Evolutionary conservation across 2,888 invertebrate species (phyloP), one percentile per base, ranked within the genome.

Genomic region (Branchipolynoe longqiensis): DNA sequence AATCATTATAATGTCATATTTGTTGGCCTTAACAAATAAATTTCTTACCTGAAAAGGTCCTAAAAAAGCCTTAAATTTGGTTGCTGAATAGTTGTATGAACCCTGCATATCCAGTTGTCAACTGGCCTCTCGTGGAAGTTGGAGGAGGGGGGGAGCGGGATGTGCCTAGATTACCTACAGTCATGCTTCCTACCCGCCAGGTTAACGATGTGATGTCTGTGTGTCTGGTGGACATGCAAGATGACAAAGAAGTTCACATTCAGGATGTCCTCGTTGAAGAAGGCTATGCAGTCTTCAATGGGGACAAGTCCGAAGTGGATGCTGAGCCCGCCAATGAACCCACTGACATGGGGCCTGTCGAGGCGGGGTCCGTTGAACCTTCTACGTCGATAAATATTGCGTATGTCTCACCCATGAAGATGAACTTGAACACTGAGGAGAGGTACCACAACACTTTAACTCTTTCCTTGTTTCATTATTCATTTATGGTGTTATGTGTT

Each of bases 151-250:
- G n/a, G n/a, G n/a, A n/a, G n/a, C n/a, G n/a, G n/a, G n/a, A n/a
- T n/a, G n/a, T n/a, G n/a, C n/a, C n/a, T n/a, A n/a, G n/a, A n/a
- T n/a, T n/a, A n/a, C n/a, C n/a, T n/a, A n/a, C n/a, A n/a, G n/a
- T n/a, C n/a, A n/a, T n/a, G n/a, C n/a, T n/a, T n/a, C 38, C 38
- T 38, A 4, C n/a, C 3, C 41, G 4, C 12, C 83, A 83, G 83
- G 31, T n/a, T n/a, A n/a, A 64, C 64, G n/a, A 64, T 14, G 83
- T 83, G n/a, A 1, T 83, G 28, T 36, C 54, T 40, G 64, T 83
- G 41, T 83, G 83, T 41, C 83, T 83, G 62, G 62, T 62, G 38
- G 83, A 83, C 48, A 83, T 64, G 1, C 31, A 58, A 25, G 64
- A 41, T 1, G 83, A 64, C 25, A 40, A 83, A 28, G 83, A 83